Conservation (phyloP, 2,888 invertebrate species). For the Lasiommata megera region DNA sequence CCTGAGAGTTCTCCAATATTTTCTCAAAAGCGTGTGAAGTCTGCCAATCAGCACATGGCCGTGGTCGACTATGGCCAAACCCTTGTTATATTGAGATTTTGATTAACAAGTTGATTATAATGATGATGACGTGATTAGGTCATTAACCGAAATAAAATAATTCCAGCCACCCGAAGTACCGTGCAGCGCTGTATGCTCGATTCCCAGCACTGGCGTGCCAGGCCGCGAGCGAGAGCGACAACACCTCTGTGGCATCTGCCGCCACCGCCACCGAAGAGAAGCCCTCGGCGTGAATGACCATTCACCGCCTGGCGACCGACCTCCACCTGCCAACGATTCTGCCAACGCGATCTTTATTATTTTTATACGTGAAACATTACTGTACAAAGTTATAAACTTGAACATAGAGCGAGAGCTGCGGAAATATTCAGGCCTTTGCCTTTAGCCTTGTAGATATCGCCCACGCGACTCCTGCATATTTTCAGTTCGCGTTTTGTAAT, state of each 20-base stretch:
- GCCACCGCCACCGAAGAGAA: slow-evolving; percentile 86
- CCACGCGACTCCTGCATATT: slow-evolving; percentile 57
- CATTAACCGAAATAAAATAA: not conserved
- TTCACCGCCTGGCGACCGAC: slow-evolving; percentile 7
- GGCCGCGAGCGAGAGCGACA: slow-evolving; percentile 78
- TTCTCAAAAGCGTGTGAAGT: too few species aligned
- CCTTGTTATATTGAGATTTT: too few species aligned
- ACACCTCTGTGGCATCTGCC: slow-evolving; percentile 84
- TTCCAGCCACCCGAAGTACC: slow-evolving; percentile 89
- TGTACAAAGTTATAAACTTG: slow-evolving; percentile 74
- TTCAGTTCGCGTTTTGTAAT: slow-evolving; percentile 73
- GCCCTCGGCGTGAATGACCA: slow-evolving; percentile 77
- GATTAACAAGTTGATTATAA: too few species aligned
- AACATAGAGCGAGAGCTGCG: slow-evolving; percentile 66
- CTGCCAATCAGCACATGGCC: too few species aligned
- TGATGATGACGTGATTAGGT: too few species aligned
- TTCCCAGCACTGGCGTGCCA: slow-evolving; percentile 89
- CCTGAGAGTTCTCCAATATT: too few species aligned
- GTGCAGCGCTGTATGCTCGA: slow-evolving; percentile 87
- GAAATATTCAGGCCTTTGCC: slow-evolving; percentile 59
- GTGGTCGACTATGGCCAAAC: too few species aligned
- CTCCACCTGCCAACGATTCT: slow-evolving; percentile 50
- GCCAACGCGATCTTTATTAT: slow-evolving; percentile 73
- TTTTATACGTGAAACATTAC: slow-evolving; percentile 69
- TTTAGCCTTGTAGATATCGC: slow-evolving; percentile 35